A percentile compares a stretch with the other conserved stretches of the same genome.
These are phyloP conservation scores for Dioctria linearis DNA, from an alignment of 2,888 invertebrate genomes.

Conservation along the genomic window DNA sequence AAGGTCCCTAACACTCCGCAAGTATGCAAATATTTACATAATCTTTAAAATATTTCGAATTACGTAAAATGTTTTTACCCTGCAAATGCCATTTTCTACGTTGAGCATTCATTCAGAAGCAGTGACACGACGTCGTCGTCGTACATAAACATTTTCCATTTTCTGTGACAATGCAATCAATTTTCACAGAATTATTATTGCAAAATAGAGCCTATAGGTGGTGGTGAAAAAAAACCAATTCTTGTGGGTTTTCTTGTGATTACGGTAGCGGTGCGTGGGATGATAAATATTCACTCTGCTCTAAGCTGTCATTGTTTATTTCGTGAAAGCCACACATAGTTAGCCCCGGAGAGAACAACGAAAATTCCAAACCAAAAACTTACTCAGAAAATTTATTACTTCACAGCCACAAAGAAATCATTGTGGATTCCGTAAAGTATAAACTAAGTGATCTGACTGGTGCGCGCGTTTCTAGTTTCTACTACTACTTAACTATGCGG, in stretches of 20 bases:
- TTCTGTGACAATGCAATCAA: slow-evolving; percentile 40
- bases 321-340: slow-evolving; percentile 15
- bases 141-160: slow-evolving; percentile 39
- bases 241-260: slow-evolving; percentile 19
- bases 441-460: background rate
- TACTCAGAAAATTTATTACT: slow-evolving; percentile 22
- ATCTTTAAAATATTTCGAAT: slow-evolving; percentile 25
- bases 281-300: slow-evolving; percentile 16
- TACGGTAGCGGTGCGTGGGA: slow-evolving; percentile 37
- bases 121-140: slow-evolving; percentile 22
- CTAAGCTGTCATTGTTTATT: slow-evolving; percentile 31
- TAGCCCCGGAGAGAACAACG: slow-evolving; percentile 9
- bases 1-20: background rate
- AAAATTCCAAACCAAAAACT: slow-evolving; percentile 1
- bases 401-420: background rate
- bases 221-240: slow-evolving; percentile 14
- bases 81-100: slow-evolving; percentile 10
- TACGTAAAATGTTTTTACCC: slow-evolving; percentile 7
- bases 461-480: no score
- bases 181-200: slow-evolving; percentile 30
- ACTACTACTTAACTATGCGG: background rate
- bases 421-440: slow-evolving; percentile 22
- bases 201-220: slow-evolving; percentile 2
- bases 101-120: slow-evolving; percentile 35
- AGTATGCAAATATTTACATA: slow-evolving; percentile 25